Conservation (phyloP, 2,113 vertebrate genomes). For the Pteropus alecto region DNA sequence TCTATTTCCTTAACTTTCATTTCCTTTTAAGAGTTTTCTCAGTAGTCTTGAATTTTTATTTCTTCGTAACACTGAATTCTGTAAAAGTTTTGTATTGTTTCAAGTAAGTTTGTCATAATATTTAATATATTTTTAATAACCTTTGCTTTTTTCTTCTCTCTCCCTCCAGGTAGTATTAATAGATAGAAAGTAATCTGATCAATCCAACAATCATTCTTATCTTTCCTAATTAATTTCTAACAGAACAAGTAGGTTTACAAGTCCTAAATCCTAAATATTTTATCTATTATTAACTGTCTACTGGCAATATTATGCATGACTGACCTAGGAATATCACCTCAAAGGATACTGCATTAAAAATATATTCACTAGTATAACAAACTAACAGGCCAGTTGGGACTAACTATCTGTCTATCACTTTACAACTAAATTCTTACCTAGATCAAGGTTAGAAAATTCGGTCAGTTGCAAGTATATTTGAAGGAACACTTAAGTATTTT, state of each 20-base stretch:
- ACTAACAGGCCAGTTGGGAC: background rate
- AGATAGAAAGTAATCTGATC: background rate
- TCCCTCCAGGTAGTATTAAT: background rate
- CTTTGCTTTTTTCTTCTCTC: background rate
- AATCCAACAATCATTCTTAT: background rate
- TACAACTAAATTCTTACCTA: background rate
- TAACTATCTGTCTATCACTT: background rate
- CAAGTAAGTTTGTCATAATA: background rate
- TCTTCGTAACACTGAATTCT: background rate
- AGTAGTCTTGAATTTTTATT: background rate
- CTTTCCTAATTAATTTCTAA: background rate
- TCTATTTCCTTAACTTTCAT: background rate
- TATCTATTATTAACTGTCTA: background rate
- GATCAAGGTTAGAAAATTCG: background rate
- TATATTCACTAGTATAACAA: background rate
- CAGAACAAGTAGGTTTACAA: background rate
- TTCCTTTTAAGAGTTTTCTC: background rate
- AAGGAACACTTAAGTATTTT: background rate
- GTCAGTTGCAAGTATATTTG: background rate
- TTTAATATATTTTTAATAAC: background rate
- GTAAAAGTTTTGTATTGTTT: background rate
- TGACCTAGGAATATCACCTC: background rate
- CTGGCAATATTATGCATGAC: background rate
- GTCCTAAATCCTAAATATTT: background rate
- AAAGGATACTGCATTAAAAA: background rate